Base-by-base conservation (phyloP, 1,140 invertebrate species). In the Cephus cinctus region DNA sequence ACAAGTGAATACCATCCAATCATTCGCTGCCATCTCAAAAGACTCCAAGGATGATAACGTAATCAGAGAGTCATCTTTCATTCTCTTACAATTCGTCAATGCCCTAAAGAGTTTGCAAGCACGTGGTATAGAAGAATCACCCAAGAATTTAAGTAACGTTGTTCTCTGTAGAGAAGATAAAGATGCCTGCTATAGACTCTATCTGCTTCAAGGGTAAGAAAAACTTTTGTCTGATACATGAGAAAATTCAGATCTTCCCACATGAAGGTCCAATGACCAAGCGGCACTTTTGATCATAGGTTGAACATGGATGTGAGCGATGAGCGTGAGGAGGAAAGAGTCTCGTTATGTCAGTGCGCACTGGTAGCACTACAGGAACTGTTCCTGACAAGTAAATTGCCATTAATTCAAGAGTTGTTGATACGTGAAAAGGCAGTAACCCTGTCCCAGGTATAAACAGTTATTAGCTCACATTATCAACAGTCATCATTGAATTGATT, bases 61-160 rank as follows among this genome's bases (percentile, higher is more conserved):
- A 11, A 63, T 53, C n/a, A 71, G 77, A n/a, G 80, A 82, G 35
- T 77, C 77, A 22, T 82, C 80, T 38, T 88, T 93, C 61, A 80
- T 91, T 25, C 79, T 92, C 67, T 75, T 92, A 35, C 90, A 93
- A 66, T 73, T 92, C 30, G 84, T 92, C 1, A 89, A 88, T 50
- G 86, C 86, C 0, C 70, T 92, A 31, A 92, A 92, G 65, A 85
- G 83, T 59, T 76, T 94, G n/a, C 89, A 92, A 66, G 88, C 88
- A 2, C 83, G 89, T 45, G 89, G 89, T 2, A 83, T 90, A 14
- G 89, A 92, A 61, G 87, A 91, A 58, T 78, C 88, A 9, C 80
- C 86, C 0, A 75, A 83, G 18, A 81, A 80, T 48, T 61, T 91
- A 22, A 83, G 81, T 22, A 82, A 84, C 34, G 83, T 88, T 50